phyloP scores from a whole-genome alignment of 2,113 vertebrate species.

The Odobenus rosmarus region DNA sequence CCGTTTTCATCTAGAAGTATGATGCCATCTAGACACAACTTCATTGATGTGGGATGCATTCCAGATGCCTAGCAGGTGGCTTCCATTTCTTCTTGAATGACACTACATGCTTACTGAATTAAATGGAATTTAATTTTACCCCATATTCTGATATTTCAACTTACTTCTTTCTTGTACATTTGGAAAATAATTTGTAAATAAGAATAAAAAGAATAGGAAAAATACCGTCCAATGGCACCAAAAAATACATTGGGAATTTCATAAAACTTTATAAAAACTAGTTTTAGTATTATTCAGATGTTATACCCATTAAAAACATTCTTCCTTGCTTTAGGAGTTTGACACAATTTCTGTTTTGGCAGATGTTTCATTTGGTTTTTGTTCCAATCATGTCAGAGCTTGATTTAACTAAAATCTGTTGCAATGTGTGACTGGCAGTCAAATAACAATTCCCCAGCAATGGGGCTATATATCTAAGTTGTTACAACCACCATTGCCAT shows the following conservation, averaged over 20 bases:
- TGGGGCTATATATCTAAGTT: not conserved
- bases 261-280: conserved; percentile 40
- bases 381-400: conserved; percentile 54
- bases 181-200: not conserved
- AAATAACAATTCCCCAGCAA: conserved; percentile 47
- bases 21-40: not conserved
- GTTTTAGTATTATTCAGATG: conserved; percentile 56
- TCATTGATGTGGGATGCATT: not conserved
- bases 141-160: not conserved
- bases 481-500: not conserved
- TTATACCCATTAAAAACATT: not conserved
- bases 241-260: conserved; percentile 25
- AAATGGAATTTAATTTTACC: conserved; percentile 5
- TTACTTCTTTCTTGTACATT: not conserved
- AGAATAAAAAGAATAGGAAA: not conserved
- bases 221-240: not conserved
- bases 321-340: conserved; percentile 54
- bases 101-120: not conserved
- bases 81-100: conserved; percentile 17
- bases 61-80: not conserved
- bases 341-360: conserved; percentile 66
- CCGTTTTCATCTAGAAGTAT: not conserved
- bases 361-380: conserved; percentile 69
- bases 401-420: conserved; percentile 74
- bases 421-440: conserved; percentile 66